Evolutionary conservation across 2,888 invertebrate species (phyloP).

Genomic region (Mesoligia furuncula): DNA sequence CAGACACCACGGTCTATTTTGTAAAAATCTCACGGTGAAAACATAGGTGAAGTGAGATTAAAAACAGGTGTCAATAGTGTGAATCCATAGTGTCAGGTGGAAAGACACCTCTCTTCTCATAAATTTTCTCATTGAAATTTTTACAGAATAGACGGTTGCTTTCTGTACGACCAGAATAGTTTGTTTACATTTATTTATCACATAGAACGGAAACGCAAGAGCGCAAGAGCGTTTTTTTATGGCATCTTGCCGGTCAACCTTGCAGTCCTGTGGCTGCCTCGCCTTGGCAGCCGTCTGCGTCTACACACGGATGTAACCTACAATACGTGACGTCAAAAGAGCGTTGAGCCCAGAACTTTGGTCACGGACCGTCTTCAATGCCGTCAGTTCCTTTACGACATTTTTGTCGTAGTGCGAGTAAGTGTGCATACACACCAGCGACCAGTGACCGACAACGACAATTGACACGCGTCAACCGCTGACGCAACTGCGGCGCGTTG

Average conservation of each 20-base stretch:
- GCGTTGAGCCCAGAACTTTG: background rate
- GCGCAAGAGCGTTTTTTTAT: background rate
- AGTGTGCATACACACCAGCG: too few species aligned
- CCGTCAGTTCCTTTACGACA: background rate
- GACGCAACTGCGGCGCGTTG: too few species aligned
- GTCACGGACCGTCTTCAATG: background rate
- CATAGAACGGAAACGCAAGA: background rate
- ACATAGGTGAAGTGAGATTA: background rate
- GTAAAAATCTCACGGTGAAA: background rate
- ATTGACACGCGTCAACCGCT: too few species aligned
- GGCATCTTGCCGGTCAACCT: background rate
- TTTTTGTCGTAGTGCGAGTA: background rate
- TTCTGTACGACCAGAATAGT: background rate
- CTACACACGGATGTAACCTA: too few species aligned
- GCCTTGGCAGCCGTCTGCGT: background rate
- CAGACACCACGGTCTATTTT: background rate
- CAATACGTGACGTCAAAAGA: background rate
- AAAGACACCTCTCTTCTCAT: background rate
- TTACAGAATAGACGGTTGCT: background rate
- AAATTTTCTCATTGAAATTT: background rate
- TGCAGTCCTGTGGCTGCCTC: background rate
- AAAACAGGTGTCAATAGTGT: too few species aligned
- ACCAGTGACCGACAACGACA: too few species aligned
- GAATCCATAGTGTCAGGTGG: too few species aligned
- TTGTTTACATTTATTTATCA: background rate